Percentiles rank a stretch among this genome's conserved stretches.
phyloP scores from a whole-genome alignment of 2,888 invertebrate species.

The Acanthosepion pharaonis region DNA sequence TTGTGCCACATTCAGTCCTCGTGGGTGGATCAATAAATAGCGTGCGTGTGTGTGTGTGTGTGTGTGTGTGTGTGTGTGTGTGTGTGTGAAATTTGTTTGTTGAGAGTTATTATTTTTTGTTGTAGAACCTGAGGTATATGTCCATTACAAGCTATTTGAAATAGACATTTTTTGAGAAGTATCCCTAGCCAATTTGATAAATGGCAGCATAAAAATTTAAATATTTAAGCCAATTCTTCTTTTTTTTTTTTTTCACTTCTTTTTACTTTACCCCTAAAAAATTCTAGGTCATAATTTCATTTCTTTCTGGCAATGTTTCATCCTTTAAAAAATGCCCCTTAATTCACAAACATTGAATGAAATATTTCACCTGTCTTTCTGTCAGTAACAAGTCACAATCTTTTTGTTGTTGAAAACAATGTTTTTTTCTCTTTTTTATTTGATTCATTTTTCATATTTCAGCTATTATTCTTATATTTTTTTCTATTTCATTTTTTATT shows the following conservation, averaged over 20 bases:
- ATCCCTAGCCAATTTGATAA: neutral
- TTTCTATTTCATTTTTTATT: neutral
- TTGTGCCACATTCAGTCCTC: too few relatives aligned
- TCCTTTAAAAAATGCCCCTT: neutral
- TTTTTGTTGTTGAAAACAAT: neutral
- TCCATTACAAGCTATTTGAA: neutral
- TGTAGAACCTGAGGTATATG: neutral
- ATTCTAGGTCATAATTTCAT: neutral
- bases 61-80: too few relatives aligned
- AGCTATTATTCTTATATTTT: neutral
- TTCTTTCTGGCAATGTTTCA: neutral
- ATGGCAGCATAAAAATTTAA: neutral
- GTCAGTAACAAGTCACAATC: neutral
- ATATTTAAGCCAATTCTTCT: neutral
- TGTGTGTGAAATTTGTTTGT: too few relatives aligned
- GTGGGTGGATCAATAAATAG: too few relatives aligned
- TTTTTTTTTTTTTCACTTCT: neutral
- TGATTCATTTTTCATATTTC: neutral
- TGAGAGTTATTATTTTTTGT: neutral
- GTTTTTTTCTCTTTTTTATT: neutral
- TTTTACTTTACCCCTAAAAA: neutral
- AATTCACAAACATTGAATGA: neutral
- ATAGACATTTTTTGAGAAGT: neutral
- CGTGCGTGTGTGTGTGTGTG: too few relatives aligned
- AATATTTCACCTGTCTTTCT: constrained; percentile 13